Evolutionary conservation across 64 coral and sea anemone genomes (phyloP).

Genomic region (Montipora foliosa): DNA sequence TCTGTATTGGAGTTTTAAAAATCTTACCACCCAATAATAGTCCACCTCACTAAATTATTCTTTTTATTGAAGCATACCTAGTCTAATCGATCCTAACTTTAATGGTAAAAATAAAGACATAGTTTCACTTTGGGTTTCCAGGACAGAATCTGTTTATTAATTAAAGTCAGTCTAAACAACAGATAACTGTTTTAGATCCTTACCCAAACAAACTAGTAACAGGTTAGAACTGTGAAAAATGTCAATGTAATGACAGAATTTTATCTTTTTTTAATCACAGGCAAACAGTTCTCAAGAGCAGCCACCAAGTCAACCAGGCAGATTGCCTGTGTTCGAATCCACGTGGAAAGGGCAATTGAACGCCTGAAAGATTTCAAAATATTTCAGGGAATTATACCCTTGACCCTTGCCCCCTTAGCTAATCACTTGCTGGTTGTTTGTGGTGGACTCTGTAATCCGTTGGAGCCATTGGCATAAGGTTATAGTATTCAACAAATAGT

Average conservation of each 20-base stretch:
- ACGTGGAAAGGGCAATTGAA: conserved; percentile 18
- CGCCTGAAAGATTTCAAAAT: conserved; percentile 22
- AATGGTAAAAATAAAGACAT: conserved; percentile 1
- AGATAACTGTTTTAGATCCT: conserved; percentile 1
- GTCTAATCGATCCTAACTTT: conserved; percentile 4
- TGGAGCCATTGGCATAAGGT: conserved; percentile 2
- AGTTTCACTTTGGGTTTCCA: background rate
- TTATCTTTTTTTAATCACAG: conserved; percentile 1
- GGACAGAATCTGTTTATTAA: conserved; percentile 20
- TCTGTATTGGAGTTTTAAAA: conserved; percentile 10
- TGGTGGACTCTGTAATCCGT: conserved; percentile 3
- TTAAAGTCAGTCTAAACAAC: conserved; percentile 6
- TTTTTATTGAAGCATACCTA: background rate
- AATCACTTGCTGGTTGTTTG: conserved; percentile 12
- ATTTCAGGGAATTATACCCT: conserved; percentile 7
- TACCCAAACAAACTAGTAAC: conserved; percentile 22
- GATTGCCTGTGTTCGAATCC: conserved; percentile 15
- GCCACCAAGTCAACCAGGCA: background rate
- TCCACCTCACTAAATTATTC: background rate
- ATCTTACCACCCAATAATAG: conserved; percentile 4
- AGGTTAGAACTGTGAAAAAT: background rate
- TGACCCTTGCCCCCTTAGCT: background rate
- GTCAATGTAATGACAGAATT: background rate
- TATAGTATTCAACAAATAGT: background rate
- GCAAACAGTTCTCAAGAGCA: background rate